These are phyloP conservation scores for Ephialtes manifestator DNA, from an alignment of 2,888 invertebrate genomes.

Conservation along the genomic window DNA sequence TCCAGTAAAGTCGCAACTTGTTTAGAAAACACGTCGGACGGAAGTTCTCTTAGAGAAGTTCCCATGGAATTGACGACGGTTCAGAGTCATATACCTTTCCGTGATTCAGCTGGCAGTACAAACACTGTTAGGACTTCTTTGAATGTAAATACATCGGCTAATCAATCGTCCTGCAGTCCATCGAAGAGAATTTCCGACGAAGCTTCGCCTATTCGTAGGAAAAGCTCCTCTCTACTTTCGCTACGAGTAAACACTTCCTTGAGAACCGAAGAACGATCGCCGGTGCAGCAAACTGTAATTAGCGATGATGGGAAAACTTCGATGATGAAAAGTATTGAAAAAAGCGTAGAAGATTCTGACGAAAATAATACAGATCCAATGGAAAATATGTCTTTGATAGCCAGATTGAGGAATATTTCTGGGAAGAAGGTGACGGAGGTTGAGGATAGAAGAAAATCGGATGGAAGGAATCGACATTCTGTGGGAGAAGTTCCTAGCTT, in stretches of 20 bases:
- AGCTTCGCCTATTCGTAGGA: neutral
- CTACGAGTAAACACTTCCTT: slow-evolving; percentile 66
- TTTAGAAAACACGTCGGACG: neutral
- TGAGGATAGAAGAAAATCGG: slow-evolving; percentile 1
- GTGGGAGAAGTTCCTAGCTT: slow-evolving; percentile 62
- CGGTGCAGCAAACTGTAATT: neutral
- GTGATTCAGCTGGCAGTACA: neutral
- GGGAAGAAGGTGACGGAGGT: slow-evolving; percentile 1
- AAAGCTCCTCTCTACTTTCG: slow-evolving; percentile 33
- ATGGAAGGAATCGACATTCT: slow-evolving; percentile 14
- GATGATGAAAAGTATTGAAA: neutral
- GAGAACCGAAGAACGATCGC: neutral
- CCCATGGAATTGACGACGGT: slow-evolving; percentile 67
- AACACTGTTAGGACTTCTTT: slow-evolving; percentile 75
- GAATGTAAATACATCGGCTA: slow-evolving; percentile 78
- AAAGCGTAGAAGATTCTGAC: neutral
- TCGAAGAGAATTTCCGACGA: neutral
- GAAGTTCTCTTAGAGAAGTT: slow-evolving; percentile 18
- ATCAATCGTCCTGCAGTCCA: slow-evolving; percentile 45
- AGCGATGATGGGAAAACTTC: neutral
- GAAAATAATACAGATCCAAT: slow-evolving; percentile 36
- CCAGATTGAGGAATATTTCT: slow-evolving; percentile 73
- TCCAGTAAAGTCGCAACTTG: neutral
- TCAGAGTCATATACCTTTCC: slow-evolving; percentile 45
- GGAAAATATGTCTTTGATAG: slow-evolving; percentile 72